Evolutionary conservation across 1,140 invertebrate genomes (phyloP).

Genomic region (Sarcophaga bullata): DNA sequence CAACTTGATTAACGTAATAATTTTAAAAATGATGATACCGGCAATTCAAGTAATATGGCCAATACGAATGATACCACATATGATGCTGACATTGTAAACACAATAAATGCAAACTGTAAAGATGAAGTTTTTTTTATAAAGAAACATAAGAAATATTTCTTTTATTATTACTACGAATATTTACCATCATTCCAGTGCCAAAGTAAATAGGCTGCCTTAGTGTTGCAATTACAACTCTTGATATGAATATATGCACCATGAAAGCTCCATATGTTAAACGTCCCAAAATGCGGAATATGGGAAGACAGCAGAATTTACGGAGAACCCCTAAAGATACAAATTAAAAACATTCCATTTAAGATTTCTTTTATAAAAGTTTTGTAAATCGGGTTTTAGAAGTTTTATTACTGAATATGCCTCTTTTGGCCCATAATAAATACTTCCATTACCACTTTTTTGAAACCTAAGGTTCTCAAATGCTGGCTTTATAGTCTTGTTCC

Average conservation of each 20-base stretch:
- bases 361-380: too few species aligned
- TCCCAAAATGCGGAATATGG: constrained; percentile 60
- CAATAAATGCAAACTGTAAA: constrained; percentile 57
- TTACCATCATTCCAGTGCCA: constrained; percentile 59
- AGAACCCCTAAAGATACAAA: constrained; percentile 53
- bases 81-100: constrained; percentile 57
- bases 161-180: not conserved
- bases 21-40: constrained; percentile 69
- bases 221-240: constrained; percentile 54
- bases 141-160: not conserved
- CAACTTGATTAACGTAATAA: constrained; percentile 59
- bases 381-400: too few species aligned
- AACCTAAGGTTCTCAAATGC: too few species aligned
- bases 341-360: not conserved
- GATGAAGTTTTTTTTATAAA: not conserved
- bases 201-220: constrained; percentile 59
- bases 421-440: too few species aligned
- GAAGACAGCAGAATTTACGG: constrained; percentile 56
- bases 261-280: constrained; percentile 62
- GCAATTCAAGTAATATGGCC: constrained; percentile 63
- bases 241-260: constrained; percentile 57
- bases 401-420: too few species aligned
- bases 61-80: constrained; percentile 58
- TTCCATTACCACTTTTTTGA: too few species aligned
- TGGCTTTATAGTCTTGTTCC: too few species aligned